Evolutionary conservation across 2,797 vertebrate species (phyloP), one percentile per base, ranked within the genome.

Genomic region (Peromyscus eremicus): DNA sequence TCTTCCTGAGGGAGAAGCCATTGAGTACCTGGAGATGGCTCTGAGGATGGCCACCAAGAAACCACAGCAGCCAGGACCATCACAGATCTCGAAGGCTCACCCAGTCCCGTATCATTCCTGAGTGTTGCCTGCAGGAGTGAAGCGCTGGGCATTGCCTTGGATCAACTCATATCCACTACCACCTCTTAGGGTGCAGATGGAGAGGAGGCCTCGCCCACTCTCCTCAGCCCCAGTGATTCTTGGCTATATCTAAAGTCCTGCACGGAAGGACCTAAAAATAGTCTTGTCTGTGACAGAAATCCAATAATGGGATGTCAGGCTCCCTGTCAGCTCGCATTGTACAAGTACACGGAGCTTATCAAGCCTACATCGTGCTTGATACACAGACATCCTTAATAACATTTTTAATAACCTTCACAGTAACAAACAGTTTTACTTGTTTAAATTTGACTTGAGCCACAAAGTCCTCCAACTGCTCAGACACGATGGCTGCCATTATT

Each of bases 341-440:
- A 49, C 70, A 29, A 43, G 79, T 25, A n/a, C 75, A 92, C 73
- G n/a, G 88, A 77, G 64, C 23, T 90, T 76, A 70, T 92, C 91
- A 90, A 37, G 43, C 25, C 71, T 37, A 70, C 52, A 76, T 43
- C 77, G n/a, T 55, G 49, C 57, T 93, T 17, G 43, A 52, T 76
- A 83, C 11, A 9, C 3, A 23, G 37, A 46, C 37, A 57, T 62
- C 64, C 70, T 94, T 73, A 83, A 92, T 71, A 94, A 81, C n/a
- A 70, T 40, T 75, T 95, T 90, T 68, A 89, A 91, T 83, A 95
- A 93, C 57, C 68, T 37, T 62, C 80, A 32, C 57, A 90, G 57
- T 57, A 83, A 29, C 29, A 75, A 83, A 29, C 17, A 64, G 60
- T 68, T 71, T 9, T 80, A 32, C n/a, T 71, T 43, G 43, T n/a